phyloP scores from a whole-genome alignment of 2,113 vertebrate genomes.

The Monopterus albus region DNA sequence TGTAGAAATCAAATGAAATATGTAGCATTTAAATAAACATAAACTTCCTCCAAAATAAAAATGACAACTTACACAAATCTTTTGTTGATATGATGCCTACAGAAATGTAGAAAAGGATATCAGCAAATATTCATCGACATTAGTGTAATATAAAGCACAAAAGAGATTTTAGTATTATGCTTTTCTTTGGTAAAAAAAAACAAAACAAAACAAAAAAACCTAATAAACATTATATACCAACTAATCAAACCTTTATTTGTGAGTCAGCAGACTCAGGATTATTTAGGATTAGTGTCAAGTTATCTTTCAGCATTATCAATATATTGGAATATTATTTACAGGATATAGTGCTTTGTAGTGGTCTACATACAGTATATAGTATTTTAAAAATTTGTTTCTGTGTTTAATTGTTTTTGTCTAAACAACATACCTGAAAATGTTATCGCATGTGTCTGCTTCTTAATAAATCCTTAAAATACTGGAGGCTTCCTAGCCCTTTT shows the following conservation, averaged over 20 bases:
- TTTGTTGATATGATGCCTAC: no score
- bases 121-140: no score
- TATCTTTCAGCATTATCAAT: not conserved
- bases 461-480: constrained; percentile 62
- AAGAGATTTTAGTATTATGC: not conserved
- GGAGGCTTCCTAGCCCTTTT: constrained; percentile 32
- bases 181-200: no score
- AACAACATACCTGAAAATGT: constrained; percentile 44
- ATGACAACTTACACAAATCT: no score
- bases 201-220: no score
- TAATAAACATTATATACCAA: no score
- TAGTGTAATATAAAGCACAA: not conserved
- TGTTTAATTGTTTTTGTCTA: constrained; percentile 14
- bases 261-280: no score
- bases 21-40: not conserved
- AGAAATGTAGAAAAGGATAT: no score
- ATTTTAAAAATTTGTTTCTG: constrained; percentile 34
- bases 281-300: not conserved
- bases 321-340: no score
- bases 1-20: not conserved
- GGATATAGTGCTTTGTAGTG: constrained; percentile 30
- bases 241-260: not conserved
- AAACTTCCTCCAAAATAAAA: no score
- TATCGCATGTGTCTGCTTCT: constrained; percentile 40
- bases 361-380: not conserved